phyloP scores from a whole-genome alignment of 2,797 vertebrate genomes.

The Choloepus didactylus region DNA sequence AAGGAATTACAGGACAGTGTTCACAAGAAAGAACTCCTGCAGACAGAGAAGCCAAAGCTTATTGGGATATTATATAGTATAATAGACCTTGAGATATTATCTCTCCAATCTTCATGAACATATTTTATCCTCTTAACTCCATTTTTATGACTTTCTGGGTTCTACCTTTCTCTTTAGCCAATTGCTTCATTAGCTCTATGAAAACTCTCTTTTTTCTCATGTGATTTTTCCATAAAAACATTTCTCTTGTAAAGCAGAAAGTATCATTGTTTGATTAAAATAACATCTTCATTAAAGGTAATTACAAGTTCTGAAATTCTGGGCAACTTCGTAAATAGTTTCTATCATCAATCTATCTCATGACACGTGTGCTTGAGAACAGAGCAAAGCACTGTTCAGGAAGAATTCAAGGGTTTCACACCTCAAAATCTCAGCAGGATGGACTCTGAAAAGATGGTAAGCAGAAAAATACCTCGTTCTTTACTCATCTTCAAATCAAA shows the following conservation, averaged over 20 bases:
- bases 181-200: neutral
- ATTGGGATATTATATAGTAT: too few relatives aligned
- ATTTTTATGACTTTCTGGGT: fast-evolving
- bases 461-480: neutral
- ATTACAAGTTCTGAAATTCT: neutral
- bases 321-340: neutral
- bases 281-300: neutral
- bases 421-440: neutral
- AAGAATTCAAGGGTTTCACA: neutral
- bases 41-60: neutral
- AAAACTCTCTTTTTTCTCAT: neutral
- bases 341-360: fast-evolving
- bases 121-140: neutral
- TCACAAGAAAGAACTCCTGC: neutral
- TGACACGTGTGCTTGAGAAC: neutral
- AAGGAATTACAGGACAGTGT: neutral
- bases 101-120: neutral
- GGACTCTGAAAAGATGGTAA: neutral
- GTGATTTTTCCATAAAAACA: neutral
- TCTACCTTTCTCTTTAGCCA: neutral
- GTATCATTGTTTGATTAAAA: neutral
- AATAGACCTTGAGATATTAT: fast-evolving
- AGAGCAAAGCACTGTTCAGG: neutral
- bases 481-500: neutral
- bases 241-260: neutral